phyloP scores from a whole-genome alignment of 1,140 invertebrate genomes.

The Cydia fagiglandana region DNA sequence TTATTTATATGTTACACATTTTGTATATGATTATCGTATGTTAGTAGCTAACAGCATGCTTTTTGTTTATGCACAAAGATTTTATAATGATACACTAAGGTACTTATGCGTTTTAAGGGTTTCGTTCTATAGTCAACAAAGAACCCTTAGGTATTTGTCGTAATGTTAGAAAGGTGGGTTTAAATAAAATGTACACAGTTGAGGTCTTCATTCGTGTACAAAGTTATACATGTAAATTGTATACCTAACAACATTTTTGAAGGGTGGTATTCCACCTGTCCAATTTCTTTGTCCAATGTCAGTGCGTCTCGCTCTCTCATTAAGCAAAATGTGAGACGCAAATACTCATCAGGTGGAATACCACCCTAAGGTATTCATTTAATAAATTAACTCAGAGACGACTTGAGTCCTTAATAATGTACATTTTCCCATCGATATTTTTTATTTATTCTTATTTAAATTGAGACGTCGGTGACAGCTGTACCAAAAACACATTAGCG shows the following conservation, averaged over 20 bases:
- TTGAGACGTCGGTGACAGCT: background rate
- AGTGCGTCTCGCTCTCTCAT: too few relatives aligned
- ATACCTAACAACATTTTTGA: slow-evolving; percentile 19
- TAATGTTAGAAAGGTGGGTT: slow-evolving; percentile 42
- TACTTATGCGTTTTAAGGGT: slow-evolving; percentile 36
- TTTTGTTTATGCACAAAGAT: slow-evolving; percentile 39
- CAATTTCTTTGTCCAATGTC: too few relatives aligned
- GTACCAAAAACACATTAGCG: slow-evolving; percentile 6
- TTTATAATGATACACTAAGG: slow-evolving; percentile 32
- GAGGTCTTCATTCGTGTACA: background rate
- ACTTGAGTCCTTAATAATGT: background rate
- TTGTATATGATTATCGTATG: slow-evolving; percentile 20
- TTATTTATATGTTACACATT: slow-evolving; percentile 38
- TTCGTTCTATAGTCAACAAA: slow-evolving; percentile 32
- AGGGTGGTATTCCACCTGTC: too few relatives aligned
- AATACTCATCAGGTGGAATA: too few relatives aligned
- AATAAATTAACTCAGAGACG: background rate
- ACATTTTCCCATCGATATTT: background rate
- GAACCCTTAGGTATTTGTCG: slow-evolving; percentile 35
- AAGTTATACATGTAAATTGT: background rate
- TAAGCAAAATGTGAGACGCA: too few relatives aligned
- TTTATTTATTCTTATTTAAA: slow-evolving; percentile 7
- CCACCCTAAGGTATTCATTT: background rate
- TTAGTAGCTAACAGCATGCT: slow-evolving; percentile 29
- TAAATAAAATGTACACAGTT: slow-evolving; percentile 10